Base-by-base conservation (phyloP, 2,888 invertebrate species). In the Xestia c-nigrum region DNA sequence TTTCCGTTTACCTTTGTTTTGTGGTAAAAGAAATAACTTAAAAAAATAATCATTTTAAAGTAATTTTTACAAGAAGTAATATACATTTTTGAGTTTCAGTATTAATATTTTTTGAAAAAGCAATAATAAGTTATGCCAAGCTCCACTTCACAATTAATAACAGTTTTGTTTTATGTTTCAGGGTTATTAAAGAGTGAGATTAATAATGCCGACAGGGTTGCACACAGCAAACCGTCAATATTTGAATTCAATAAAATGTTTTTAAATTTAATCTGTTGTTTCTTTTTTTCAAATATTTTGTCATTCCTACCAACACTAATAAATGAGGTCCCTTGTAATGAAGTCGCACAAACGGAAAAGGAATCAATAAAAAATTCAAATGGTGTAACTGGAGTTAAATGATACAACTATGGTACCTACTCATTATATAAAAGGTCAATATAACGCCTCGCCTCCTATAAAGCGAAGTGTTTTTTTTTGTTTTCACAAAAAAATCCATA, bases 191-290 rank as follows among this genome's bases (percentile, higher is more conserved):
- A 57, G 52, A 47, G n/a, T 73, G n/a, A 72, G 63, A 52, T 57
- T 76, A 50, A 73, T 81, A 38, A 46, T 68, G 46, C 47, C 14
- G 61, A 84, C 77, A 16, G 73, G 71, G 66, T 78, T 72, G 52
- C 75, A 74, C 64, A 72, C 69, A 57, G 74, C 55, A 77, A 81
- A 69, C 75, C 73, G 38, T 68, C 72, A 74, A 63, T 71, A 72
- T 59, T 81, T 79, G 65, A 77, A 68, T 57, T 74, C 65, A 84
- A 84, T 88, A 87, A 80, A 87, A 64, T 80, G 76, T 67, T 76
- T 64, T 74, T 76, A 72, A 46, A 72, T 46, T 46, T 59, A 72
- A 72, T 47, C 19, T 55, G 31, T 66, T 3, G 40, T 73, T 74
- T 82, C 6, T 55, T 65, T 14, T 9, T 52, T 57, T 24, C 14